Conservation (phyloP, 2,888 invertebrate species). For the Yponomeuta evonymella region DNA sequence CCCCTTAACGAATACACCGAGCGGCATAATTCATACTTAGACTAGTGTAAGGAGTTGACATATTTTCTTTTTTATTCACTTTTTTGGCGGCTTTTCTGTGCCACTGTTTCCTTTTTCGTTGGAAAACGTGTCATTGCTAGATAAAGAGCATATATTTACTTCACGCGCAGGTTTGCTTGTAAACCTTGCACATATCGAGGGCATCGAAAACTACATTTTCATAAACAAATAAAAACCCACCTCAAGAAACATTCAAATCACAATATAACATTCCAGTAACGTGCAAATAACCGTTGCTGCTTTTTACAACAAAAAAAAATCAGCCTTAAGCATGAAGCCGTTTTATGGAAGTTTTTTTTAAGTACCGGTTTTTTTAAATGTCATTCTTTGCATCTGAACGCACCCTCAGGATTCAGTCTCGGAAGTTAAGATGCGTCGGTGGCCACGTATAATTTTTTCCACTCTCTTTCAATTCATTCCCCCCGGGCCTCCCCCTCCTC, state of each 20-base stretch:
- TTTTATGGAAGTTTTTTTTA: too few species aligned
- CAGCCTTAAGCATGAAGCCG: too few species aligned
- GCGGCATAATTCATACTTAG: constrained; percentile 76
- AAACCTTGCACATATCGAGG: too few species aligned
- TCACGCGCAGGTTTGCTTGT: too few species aligned
- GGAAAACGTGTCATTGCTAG: background rate
- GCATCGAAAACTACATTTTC: too few species aligned
- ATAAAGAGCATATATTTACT: too few species aligned
- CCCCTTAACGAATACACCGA: constrained; percentile 76
- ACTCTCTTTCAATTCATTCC: constrained; percentile 67
- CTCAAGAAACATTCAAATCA: too few species aligned
- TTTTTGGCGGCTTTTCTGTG: constrained; percentile 16
- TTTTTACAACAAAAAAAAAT: too few species aligned
- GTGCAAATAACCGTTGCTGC: too few species aligned
- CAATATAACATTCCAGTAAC: too few species aligned
- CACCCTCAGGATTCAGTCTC: constrained; percentile 38
- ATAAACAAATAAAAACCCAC: too few species aligned
- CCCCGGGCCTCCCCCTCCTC: constrained; percentile 36
- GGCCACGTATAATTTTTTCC: constrained; percentile 73
- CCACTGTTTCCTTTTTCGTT: background rate
- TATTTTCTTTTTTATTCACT: constrained; percentile 44
- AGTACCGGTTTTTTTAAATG: too few species aligned
- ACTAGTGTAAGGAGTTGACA: constrained; percentile 72
- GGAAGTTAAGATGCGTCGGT: constrained; percentile 74
- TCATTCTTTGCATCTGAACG: background rate